Evolutionary conservation across 2,888 invertebrate genomes (phyloP), one percentile per base, ranked within the genome.

Genomic region (Drosophila rubida): DNA sequence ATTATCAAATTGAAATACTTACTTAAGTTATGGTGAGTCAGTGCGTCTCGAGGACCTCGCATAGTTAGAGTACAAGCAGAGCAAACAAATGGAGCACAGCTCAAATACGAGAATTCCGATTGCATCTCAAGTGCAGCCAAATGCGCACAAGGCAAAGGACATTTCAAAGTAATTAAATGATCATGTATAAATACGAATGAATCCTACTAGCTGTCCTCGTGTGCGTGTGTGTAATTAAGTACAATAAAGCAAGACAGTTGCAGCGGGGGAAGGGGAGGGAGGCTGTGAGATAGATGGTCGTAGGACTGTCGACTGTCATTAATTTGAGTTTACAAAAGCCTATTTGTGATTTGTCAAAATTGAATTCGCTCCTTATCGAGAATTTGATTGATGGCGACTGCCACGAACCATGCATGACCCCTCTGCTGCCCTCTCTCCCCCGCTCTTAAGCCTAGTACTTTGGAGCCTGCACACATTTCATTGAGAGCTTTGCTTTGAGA

Each of bases 261-360:
- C 3, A 35, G 32, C 0, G 32, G 27, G 25, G 14, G 39, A 46
- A 23, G 9, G 30, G 2, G 13, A 16, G 14, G 4, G 27, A 41
- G 25, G 8, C n/a, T n/a, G n/a, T 30, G 8, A 53, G 54, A 23
- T 8, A 23, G 44, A 23, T 45, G 32, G 32, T 44, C 53, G 54
- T 11, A 14, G 35, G 13, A 37, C 35, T 14, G 48, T 51, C 50
- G 55, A 58, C 49, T 66, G 67, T 71, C 82, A 87, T 81, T 81
- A 87, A 87, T 81, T 87, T 81, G 57, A 71, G 69, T 65, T 81
- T 64, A 75, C 81, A 81, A 87, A 85, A 75, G 86, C 80, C 88
- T 79, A 88, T 82, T 87, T 82, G 82, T 85, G 82, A 82, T 87
- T 82, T 82, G 88, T 88, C 82, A 85, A 82, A 82, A 87, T 82